Base-by-base conservation (phyloP, 2,888 invertebrate genomes). In the Nebria salina region DNA sequence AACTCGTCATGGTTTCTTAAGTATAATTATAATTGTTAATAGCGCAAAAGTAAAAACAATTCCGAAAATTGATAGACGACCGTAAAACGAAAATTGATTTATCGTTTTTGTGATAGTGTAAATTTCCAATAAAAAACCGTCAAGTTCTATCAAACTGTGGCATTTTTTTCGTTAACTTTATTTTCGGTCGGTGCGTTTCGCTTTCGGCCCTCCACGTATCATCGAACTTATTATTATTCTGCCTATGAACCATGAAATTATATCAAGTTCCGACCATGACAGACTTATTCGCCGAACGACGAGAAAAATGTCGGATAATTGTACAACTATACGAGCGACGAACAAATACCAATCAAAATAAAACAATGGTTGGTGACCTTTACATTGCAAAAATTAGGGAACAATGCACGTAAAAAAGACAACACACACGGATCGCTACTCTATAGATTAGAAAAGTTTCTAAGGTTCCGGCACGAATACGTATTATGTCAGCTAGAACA, bases 181-280 rank as follows among this genome's bases (percentile, higher is more conserved):
- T 74, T 79, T 79, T 68, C 20, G 34, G 75, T 66, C 73, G 73
- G 42, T 43, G 73, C 42, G 11, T 41, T 70, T 26, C 6, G 70
- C 70, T 70, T 15, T 70, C 5, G 70, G 70, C 15, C 66, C 25
- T 66, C 7, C 74, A 78, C 78, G 78, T 78, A 72, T 78, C 78
- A 78, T 78, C 78, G 73, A 66, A 73, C 74, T 80, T 80, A 68
- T 75, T 81, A 76, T 81, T 81, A 81, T 81, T 76, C 81, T 76
- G 81, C 76, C 81, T 81, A 81, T 81, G 75, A 81, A 81, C 81
- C 81, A 81, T 81, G 81, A 81, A 81, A 81, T 81, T 81, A 81
- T 81, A 72, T 76, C 42, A 72, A 66, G 42, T 13, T 81, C 72
- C 43, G 72, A 81, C 76, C 81, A 81, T 81, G 76, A 81, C 81